Evolutionary conservation across 2,113 vertebrate species (phyloP), one percentile per base, ranked within the genome.

Genomic region (Uria lomvia): DNA sequence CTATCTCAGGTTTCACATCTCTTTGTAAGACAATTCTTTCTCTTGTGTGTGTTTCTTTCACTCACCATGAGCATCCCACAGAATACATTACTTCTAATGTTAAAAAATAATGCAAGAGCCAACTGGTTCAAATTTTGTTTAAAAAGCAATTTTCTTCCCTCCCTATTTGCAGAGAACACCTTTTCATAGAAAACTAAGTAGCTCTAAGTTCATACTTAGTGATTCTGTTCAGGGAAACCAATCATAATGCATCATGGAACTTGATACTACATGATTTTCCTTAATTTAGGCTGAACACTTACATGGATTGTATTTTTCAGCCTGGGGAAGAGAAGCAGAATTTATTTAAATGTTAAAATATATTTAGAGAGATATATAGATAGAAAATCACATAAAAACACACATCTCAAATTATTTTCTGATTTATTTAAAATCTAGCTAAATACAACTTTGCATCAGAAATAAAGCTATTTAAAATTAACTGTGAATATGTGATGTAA

Each of bases 1-100:
- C 11, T 47, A 45, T 3, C 11, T 52, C 6, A n/a, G 24, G 16
- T 77, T 80, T 73, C 27, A 21, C 9, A n/a, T 32, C 12, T 79
- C n/a, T 71, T 66, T 1, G 4, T 29, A 43, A 71, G 30, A 55
- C 5, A 32, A 11, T 13, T 68, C 20, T 6, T 49, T n/a, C 22
- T 50, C 19, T 60, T 52, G 17, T 22, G 20, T 49, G 16, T 24
- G 43, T 55, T 83, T 50, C 24, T n/a, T 63, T 53, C 23, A 43
- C 0, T 5, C 2, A 10, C 3, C 9, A 29, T 19, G 5, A 91
- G 11, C 23, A 73, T 4, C 4, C 2, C 17, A 49, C 4, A 52
- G 8, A 76, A 87, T 9, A 66, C 6, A 18, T 5, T 45, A 70
- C 16, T 70, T 94, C 8, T 36, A 56, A 47, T 2, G 3, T 13